Evolutionary conservation across 1,140 invertebrate species (phyloP).

Genomic region (Melipona quadrifasciata): DNA sequence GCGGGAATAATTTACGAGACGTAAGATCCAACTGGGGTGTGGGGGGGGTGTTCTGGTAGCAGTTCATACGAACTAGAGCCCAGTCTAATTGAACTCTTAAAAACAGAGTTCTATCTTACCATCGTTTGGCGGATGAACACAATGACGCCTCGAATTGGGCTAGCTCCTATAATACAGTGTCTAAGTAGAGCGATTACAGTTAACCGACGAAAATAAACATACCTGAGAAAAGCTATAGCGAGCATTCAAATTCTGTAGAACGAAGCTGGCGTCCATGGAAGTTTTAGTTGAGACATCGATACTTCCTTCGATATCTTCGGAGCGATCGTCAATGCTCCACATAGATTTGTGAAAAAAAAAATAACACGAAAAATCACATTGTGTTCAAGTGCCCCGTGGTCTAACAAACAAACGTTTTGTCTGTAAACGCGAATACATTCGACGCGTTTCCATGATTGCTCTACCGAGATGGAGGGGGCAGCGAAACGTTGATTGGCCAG

Average conservation of each 20-base stretch:
- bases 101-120: too few species aligned
- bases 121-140: background rate
- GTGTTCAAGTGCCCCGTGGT: background rate
- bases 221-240: background rate
- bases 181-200: background rate
- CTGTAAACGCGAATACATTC: conserved; percentile 39
- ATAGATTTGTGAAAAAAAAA: background rate
- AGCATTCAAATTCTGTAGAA: background rate
- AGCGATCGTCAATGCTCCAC: too few species aligned
- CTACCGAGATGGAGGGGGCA: conserved; percentile 39
- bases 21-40: too few species aligned
- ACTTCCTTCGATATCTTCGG: too few species aligned
- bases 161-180: background rate
- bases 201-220: background rate
- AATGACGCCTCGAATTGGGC: background rate
- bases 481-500: conserved; percentile 40
- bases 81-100: background rate
- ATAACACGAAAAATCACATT: background rate
- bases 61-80: background rate
- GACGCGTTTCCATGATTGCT: conserved; percentile 1
- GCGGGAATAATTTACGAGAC: background rate
- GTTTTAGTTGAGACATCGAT: background rate
- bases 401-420: conserved; percentile 24
- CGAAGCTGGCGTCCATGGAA: background rate
- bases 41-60: background rate